Evolutionary conservation across 2,888 invertebrate species (phyloP).

Genomic region (Drosophila peninsularis): DNA sequence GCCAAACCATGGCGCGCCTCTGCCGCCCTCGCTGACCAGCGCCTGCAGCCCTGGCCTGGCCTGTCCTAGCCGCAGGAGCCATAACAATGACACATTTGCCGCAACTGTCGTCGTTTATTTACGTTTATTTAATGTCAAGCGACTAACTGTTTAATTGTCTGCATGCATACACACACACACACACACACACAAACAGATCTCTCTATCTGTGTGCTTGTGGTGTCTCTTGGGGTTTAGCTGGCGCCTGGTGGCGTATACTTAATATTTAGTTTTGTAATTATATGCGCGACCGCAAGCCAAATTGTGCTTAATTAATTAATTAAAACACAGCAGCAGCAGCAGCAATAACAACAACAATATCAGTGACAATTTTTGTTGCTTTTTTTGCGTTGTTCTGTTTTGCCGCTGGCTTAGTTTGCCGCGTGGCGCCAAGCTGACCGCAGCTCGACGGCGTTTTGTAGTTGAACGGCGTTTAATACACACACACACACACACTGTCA

Average conservation of each 20-base stretch:
- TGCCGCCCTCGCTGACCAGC: constrained; percentile 8
- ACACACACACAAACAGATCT: not conserved
- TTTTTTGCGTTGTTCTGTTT: constrained; percentile 8
- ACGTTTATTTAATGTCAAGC: constrained; percentile 52
- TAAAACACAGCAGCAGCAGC: constrained; percentile 44
- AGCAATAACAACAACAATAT: not conserved
- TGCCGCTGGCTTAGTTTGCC: constrained; percentile 51
- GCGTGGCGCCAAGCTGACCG: constrained; percentile 69
- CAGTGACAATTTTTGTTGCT: constrained; percentile 3
- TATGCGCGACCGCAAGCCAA: constrained; percentile 43
- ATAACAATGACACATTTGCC: constrained; percentile 59
- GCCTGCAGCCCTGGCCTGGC: constrained; percentile 1
- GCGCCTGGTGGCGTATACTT: constrained; percentile 63
- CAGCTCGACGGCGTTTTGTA: constrained; percentile 47
- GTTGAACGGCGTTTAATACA: constrained; percentile 28
- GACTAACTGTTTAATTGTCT: constrained; percentile 50
- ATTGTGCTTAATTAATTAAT: constrained; percentile 74
- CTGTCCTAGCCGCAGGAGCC: constrained; percentile 11
- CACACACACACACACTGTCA: not conserved
- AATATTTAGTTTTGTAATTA: constrained; percentile 73
- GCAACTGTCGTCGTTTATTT: constrained; percentile 59
- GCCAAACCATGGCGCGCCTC: not conserved
- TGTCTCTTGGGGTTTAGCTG: constrained; percentile 53
- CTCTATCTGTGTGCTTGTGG: constrained; percentile 15
- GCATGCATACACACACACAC: constrained; percentile 2